Conservation (phyloP, 2,797 vertebrate genomes). For the Netta rufina region DNA sequence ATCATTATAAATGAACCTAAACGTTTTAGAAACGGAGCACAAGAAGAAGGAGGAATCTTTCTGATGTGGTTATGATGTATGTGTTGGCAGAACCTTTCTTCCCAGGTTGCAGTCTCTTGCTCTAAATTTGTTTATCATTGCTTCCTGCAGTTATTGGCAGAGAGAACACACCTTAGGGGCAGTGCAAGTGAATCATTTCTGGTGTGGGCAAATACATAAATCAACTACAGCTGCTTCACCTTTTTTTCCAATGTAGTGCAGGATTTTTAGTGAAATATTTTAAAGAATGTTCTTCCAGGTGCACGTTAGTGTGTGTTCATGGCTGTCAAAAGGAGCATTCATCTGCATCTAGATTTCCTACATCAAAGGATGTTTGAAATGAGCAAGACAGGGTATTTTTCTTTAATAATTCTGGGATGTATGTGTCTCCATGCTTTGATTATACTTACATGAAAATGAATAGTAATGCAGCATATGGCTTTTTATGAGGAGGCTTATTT, state of each 20-base stretch:
- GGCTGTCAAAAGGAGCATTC: background rate
- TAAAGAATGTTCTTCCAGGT: conserved; percentile 16
- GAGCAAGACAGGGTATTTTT: background rate
- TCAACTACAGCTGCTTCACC: conserved; percentile 8
- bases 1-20: background rate
- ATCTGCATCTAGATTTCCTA: background rate
- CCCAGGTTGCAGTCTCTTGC: conserved; percentile 13
- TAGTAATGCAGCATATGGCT: background rate
- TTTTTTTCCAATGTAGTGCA: background rate
- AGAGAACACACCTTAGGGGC: background rate
- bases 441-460: background rate
- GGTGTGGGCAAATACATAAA: conserved; percentile 17
- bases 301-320: background rate
- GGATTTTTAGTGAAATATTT: conserved; percentile 6
- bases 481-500: background rate
- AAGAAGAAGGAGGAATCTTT: background rate
- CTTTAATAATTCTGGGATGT: background rate
- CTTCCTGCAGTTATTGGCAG: conserved; percentile 33
- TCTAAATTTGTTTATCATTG: conserved; percentile 38
- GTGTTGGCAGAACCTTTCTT: conserved; percentile 5
- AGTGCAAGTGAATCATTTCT: conserved; percentile 6
- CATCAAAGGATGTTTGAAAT: conserved; percentile 19
- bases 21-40: background rate
- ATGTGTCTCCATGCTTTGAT: background rate
- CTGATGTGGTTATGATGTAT: background rate